A percentile compares a stretch with the other conserved stretches of the same genome.
These are phyloP conservation scores for Drosophila nr. perissopoda DNA, from an alignment of 2,888 invertebrate genomes.

Conservation along the genomic window DNA sequence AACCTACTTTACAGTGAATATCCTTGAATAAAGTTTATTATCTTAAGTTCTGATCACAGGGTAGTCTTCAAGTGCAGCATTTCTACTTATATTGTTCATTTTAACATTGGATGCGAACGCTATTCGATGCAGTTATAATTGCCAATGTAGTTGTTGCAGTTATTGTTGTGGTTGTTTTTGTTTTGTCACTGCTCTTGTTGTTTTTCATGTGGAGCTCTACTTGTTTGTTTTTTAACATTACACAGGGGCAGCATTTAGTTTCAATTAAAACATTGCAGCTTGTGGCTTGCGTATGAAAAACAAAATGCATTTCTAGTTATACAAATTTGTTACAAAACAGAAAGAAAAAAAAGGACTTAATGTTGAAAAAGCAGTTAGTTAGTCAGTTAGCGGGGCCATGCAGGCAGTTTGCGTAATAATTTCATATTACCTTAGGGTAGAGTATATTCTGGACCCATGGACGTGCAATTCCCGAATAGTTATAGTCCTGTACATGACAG, in stretches of 20 bases:
- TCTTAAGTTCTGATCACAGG: not conserved
- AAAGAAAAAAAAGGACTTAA: conserved; percentile 6
- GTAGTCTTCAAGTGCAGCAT: not conserved
- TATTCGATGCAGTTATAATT: conserved; percentile 76
- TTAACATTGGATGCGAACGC: conserved; percentile 22
- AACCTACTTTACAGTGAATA: not conserved
- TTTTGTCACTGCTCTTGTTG: conserved; percentile 3
- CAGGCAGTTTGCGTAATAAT: conserved; percentile 52
- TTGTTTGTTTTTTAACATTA: conserved; percentile 69
- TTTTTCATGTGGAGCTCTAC: conserved; percentile 21
- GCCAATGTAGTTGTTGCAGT: conserved; percentile 44
- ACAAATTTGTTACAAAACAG: conserved; percentile 42
- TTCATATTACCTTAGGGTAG: conserved; percentile 41
- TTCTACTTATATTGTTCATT: conserved; percentile 11
- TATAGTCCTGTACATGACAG: conserved; percentile 42
- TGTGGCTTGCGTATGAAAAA: conserved; percentile 59
- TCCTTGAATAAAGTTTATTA: not conserved
- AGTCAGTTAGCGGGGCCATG: conserved; percentile 8
- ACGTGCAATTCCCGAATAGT: conserved; percentile 6
- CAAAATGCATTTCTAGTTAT: conserved; percentile 48
- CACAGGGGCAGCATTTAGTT: conserved; percentile 79
- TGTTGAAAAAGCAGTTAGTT: conserved; percentile 37
- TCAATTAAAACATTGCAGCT: conserved; percentile 81
- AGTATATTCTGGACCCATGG: conserved; percentile 27
- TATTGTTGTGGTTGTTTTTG: conserved; percentile 25